Evolutionary conservation across 2,113 vertebrate species (phyloP).

Genomic region (Lampris incognitus): DNA sequence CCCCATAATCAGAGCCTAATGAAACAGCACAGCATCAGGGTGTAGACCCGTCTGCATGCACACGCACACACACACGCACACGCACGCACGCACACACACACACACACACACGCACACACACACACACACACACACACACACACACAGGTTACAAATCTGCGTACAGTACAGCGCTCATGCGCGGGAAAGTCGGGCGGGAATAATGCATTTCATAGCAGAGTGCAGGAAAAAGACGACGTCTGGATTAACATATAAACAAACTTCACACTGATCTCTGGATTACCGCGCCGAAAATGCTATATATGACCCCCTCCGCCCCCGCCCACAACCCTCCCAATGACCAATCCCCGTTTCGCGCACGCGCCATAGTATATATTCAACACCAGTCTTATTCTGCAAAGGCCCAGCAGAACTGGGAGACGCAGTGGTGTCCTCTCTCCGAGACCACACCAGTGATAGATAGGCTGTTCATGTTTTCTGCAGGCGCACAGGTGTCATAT

Average conservation of each 20-base stretch:
- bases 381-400: constrained; percentile 2
- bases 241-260: constrained; percentile 9
- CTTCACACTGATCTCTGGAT: constrained; percentile 11
- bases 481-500: not conserved
- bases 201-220: constrained; percentile 5
- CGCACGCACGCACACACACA: too few relatives aligned
- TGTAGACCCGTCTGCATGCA: constrained; percentile 51
- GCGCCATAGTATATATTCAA: not conserved
- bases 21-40: constrained; percentile 79
- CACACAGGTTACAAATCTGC: constrained; percentile 40
- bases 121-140: constrained; percentile 38
- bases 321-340: not conserved
- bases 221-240: constrained; percentile 2
- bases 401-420: not conserved
- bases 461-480: not conserved
- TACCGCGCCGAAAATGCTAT: not conserved
- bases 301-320: not conserved
- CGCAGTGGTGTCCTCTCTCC: not conserved
- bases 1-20: constrained; percentile 85
- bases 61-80: constrained; percentile 31
- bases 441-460: not conserved
- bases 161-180: constrained; percentile 44
- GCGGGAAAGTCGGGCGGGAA: constrained; percentile 13
- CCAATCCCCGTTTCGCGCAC: not conserved
- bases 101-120: too few relatives aligned